Percentiles rank a stretch among this genome's conserved stretches.
These are phyloP conservation scores for Trachymyrmex cornetzi DNA, from an alignment of 1,140 invertebrate species.

Conservation along the genomic window DNA sequence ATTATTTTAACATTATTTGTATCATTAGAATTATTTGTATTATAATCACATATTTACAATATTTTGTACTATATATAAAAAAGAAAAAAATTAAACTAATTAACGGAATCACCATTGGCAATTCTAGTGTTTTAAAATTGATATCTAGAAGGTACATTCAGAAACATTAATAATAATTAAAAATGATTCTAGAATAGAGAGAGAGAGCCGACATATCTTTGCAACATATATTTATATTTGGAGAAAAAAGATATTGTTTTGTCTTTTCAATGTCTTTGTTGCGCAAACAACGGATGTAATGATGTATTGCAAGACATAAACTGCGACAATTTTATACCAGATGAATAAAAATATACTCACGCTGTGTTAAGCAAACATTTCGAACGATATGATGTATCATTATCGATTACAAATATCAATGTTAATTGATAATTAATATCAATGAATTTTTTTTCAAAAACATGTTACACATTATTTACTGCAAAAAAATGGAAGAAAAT, in stretches of 20 bases:
- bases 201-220: not conserved
- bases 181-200: slow-evolving; percentile 8
- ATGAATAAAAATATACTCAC: slow-evolving; percentile 1
- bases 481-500: not conserved
- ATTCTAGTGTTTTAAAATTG: too few relatives aligned
- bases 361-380: not conserved
- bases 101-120: too few relatives aligned
- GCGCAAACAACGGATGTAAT: not conserved
- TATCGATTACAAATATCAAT: slow-evolving; percentile 13
- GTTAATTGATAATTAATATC: not conserved
- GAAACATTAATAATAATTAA: not conserved
- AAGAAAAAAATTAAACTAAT: too few relatives aligned
- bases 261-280: not conserved
- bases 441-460: not conserved
- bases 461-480: not conserved
- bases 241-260: not conserved
- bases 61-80: not conserved
- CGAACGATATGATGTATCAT: not conserved
- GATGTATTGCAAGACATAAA: not conserved
- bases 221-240: not conserved
- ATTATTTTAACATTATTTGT: too few relatives aligned
- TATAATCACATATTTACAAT: too few relatives aligned
- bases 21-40: too few relatives aligned
- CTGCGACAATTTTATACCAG: not conserved
- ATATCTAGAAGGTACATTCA: not conserved